Base-by-base conservation (phyloP, 2,888 invertebrate genomes). In the Pyrgus malvae region DNA sequence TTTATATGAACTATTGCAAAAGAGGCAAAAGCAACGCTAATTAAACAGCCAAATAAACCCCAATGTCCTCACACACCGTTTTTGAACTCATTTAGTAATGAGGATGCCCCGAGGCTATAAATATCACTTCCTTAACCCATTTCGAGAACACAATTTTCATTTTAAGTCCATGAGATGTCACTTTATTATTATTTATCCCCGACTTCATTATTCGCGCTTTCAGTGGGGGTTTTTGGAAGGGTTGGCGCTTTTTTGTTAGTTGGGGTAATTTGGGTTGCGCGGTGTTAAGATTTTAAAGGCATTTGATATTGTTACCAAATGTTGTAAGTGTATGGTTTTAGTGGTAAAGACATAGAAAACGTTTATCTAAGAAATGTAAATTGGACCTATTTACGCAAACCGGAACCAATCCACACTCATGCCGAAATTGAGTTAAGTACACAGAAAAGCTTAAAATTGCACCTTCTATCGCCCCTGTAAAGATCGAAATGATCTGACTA, bases 81-180 rank as follows among this genome's bases (percentile, higher is more conserved):
- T 68, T 66, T 64, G 57, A 67, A 62, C 76, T 83, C 78, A 81
- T 83, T 83, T 78, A 66, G 64, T 74, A 76, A 77, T 75, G 74
- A 74, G 66, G 62, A 27, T 53, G 44, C 51, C 51, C 64, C 58
- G 60, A 58, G 64, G 63, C 64, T 74, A 82, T 90, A 88, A 87
- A 89, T 90, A 84, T 86, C 81, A 85, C 86, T 89, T 86, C 83
- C 85, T 86, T 82, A 70, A 72, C 76, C 76, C 74, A 74, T 81
- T 74, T 35, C 49, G 58, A 49, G 72, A 74, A 90, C 90, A 90
- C 78, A 78, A 83, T 86, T 90, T 90, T 87, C 84, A 72, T 90
- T 90, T 90, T 89, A 90, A 86, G 78, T 69, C 60, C 50, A 42
- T 35, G 68, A 64, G 80, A 80, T 81, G 77, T 64, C 73, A 75